Evolutionary conservation across 2,888 invertebrate species (phyloP), one percentile per base, ranked within the genome.

Genomic region (Peribatodes rhomboidaria): DNA sequence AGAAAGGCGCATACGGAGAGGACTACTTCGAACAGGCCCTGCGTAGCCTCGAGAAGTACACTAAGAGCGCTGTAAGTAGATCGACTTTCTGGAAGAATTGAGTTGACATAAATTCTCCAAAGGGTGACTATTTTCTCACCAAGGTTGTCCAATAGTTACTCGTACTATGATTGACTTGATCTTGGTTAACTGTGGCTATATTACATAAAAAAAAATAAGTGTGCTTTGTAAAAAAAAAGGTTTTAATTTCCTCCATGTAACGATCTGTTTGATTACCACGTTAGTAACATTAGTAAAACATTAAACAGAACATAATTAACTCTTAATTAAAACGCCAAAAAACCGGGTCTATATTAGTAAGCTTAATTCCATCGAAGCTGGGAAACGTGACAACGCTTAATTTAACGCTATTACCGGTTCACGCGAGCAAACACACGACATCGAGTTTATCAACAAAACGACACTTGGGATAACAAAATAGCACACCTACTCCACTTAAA

Each of bases 21-120:
- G 96, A 97, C 80, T 96, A 97, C 84, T 98, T 98, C 85, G 97
- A 97, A 82, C 94, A 95, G 69, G 97, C 97, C 64, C 94, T 97
- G 79, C 94, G 97, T 55, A 95, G 96, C 77, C 94, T 97, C 73
- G 97, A 97, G 75, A 97, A 96, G 82, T 97, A 96, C 81, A 96
- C 96, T 10, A 95, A 96, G 81, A 95, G 95, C 73, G 95, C 95
- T 74, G 96, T 95, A 84, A 90, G 94, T 89, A 74, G 9, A 59
- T 8, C 9, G 16, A 44, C 8, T 20, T 44, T 44, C 16, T 2
- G 2, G 20, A 20, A n/a, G 0, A 10, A 11, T 13, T 4, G 20
- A 3, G 20, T 44, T 27, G 27, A n/a, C n/a, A n/a, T 27, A 27
- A 6, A 27, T 6, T 27, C 6, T 2, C 6, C 27, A 4, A 27